Evolutionary conservation across 2,113 vertebrate genomes (phyloP).

Genomic region (Parus major): DNA sequence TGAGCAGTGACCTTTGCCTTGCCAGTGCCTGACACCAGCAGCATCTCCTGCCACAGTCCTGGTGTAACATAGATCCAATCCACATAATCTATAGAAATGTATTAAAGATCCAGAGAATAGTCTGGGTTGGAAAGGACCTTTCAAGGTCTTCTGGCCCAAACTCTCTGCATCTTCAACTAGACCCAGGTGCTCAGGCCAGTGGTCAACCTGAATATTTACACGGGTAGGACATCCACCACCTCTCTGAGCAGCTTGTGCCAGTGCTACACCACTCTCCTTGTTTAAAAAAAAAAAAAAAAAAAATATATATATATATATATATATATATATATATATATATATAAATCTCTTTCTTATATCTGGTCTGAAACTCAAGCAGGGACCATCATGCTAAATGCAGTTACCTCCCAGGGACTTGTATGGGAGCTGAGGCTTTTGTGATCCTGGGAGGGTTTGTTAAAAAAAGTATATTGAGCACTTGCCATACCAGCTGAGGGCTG

Average conservation of each 20-base stretch:
- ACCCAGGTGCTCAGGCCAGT: neutral
- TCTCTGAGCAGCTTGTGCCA: neutral
- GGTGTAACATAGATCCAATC: too few relatives aligned
- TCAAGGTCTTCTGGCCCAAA: neutral
- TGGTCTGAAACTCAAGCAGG: neutral
- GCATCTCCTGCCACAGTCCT: neutral
- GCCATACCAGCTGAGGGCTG: neutral
- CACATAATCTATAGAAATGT: neutral
- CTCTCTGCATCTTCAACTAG: neutral
- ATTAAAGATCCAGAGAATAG: neutral
- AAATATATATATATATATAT: too few relatives aligned
- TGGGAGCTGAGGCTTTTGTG: neutral
- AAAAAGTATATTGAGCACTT: neutral
- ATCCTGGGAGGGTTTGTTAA: neutral
- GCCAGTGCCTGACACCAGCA: fast-evolving
- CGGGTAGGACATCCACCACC: fast-evolving
- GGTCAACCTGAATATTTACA: neutral
- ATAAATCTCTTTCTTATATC: neutral
- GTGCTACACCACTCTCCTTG: neutral
- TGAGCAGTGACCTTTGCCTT: neutral
- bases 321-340: too few relatives aligned
- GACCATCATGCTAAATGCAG: neutral
- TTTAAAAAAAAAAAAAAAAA: neutral
- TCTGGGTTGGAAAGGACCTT: neutral
- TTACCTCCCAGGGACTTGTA: neutral